Conservation (phyloP, 2,888 invertebrate genomes). For the Nomada flava region DNA sequence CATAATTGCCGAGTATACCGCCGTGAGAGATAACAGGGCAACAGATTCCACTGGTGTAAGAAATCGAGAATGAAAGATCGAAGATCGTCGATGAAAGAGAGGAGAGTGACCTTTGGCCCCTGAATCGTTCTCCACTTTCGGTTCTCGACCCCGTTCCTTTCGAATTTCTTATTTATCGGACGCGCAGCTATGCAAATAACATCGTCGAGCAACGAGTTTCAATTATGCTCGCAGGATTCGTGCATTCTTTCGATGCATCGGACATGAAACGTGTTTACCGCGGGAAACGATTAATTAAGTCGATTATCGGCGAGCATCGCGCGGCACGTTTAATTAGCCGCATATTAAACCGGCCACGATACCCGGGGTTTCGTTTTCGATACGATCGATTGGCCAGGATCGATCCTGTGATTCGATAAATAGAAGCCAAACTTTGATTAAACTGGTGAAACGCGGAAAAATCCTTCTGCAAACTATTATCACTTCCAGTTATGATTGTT, state of each 20-base stretch:
- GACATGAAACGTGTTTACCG: conserved; percentile 24
- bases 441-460: background rate
- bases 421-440: background rate
- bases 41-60: background rate
- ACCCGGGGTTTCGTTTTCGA: conserved; percentile 14
- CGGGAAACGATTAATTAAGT: conserved; percentile 54
- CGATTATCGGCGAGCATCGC: conserved; percentile 42
- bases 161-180: conserved; percentile 27
- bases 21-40: background rate
- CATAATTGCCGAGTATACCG: conserved; percentile 41
- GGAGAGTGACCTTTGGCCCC: conserved; percentile 12
- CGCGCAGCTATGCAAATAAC: conserved; percentile 45
- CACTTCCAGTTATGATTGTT: no score
- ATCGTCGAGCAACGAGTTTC: conserved; percentile 38
- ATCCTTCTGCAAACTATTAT: background rate
- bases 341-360: conserved; percentile 4
- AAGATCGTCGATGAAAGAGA: conserved; percentile 7
- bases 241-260: conserved; percentile 21
- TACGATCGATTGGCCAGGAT: background rate
- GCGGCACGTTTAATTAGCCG: conserved; percentile 44
- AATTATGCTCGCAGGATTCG: conserved; percentile 32
- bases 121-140: background rate
- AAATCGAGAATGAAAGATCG: conserved; percentile 5
- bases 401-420: conserved; percentile 10
- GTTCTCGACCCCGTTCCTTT: conserved; percentile 22